Conservation (phyloP, 2,113 vertebrate species). For the Zosterops japonicus region DNA sequence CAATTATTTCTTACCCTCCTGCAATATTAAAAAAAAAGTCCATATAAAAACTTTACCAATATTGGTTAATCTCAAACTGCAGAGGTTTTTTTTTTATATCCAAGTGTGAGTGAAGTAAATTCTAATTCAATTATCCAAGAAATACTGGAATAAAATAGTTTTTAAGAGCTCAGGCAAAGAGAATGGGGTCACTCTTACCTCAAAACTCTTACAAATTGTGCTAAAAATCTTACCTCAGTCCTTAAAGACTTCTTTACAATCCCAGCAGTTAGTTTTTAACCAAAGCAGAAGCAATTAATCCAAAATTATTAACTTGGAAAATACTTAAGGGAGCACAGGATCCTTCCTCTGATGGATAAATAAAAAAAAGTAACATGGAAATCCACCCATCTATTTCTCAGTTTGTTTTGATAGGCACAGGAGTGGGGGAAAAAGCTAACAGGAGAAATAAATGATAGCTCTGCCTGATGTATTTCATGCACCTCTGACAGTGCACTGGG, state of each 20-base stretch:
- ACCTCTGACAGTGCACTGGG: not conserved
- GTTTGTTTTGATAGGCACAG: not conserved
- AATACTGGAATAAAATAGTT: not conserved
- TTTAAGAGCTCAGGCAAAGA: not conserved
- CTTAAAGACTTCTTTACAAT: not conserved
- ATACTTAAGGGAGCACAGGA: not conserved
- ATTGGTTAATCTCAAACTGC: not conserved
- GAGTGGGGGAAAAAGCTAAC: rapidly evolving
- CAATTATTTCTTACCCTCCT: not conserved
- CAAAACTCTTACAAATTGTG: not conserved
- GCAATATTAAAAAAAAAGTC: not conserved
- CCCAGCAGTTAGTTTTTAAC: not conserved
- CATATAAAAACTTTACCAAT: not conserved
- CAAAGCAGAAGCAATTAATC: not conserved
- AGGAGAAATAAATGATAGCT: not conserved
- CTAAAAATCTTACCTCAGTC: conserved; percentile 5
- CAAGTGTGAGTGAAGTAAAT: not conserved
- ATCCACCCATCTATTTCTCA: not conserved
- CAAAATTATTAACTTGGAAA: not conserved
- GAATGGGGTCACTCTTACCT: not conserved
- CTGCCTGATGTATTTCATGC: not conserved
- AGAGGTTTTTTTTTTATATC: not conserved
- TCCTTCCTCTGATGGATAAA: not conserved
- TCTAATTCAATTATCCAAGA: not conserved
- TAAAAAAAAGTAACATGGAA: not conserved